Conservation (phyloP, 2,888 invertebrate species). For the Nowickia ferox region DNA sequence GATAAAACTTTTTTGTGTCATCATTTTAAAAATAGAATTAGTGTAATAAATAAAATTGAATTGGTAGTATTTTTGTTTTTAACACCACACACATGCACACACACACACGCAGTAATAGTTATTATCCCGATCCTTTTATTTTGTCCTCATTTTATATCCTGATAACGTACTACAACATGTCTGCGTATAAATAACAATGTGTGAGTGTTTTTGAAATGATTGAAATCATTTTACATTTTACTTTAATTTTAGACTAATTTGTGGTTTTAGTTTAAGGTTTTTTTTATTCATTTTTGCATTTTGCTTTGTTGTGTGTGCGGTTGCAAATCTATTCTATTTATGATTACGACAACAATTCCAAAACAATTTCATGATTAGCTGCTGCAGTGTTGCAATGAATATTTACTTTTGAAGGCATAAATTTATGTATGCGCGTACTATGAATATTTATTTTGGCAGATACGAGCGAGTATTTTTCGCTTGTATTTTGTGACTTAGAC, state of each 20-base stretch:
- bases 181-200: slow-evolving; percentile 8
- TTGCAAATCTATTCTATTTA: slow-evolving; percentile 58
- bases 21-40: slow-evolving; percentile 59
- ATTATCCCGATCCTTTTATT: slow-evolving; percentile 29
- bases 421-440: slow-evolving; percentile 27
- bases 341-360: slow-evolving; percentile 33
- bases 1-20: slow-evolving; percentile 21
- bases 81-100: neutral
- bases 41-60: slow-evolving; percentile 72
- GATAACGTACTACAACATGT: slow-evolving; percentile 18
- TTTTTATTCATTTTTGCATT: neutral
- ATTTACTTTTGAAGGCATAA: slow-evolving; percentile 32
- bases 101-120: slow-evolving; percentile 13
- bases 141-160: slow-evolving; percentile 26
- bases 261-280: slow-evolving; percentile 44
- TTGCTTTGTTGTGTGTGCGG: slow-evolving; percentile 16
- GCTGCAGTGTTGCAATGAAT: slow-evolving; percentile 30
- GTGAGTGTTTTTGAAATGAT: slow-evolving; percentile 50
- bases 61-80: slow-evolving; percentile 57
- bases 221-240: slow-evolving; percentile 60
- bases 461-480: neutral
- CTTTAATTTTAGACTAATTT: slow-evolving; percentile 67
- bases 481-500: neutral
- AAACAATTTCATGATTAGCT: slow-evolving; percentile 43
- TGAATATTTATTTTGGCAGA: slow-evolving; percentile 15